Base-by-base conservation (phyloP, 2,888 invertebrate genomes). In the Melanargia galathea region DNA sequence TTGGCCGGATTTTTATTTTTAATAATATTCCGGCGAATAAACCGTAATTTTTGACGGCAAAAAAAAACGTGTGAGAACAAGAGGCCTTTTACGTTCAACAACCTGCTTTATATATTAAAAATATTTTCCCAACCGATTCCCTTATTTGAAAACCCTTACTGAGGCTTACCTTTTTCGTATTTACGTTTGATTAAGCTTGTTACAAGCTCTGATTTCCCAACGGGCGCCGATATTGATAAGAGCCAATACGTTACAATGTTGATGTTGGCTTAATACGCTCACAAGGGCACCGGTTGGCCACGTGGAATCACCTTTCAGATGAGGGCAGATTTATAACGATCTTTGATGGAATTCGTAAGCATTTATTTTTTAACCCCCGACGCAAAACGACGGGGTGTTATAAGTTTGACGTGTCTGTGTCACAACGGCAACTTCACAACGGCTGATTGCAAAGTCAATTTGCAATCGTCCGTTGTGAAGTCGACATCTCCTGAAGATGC, bases 161-260 rank as follows among this genome's bases (percentile, higher is more conserved):
- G 22, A 18, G 45, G 45, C 11, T 13, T 54, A 64, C 62, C 55
- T 60, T 60, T 61, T 57, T 59, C 58, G 51, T 67, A 63, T 66
- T 66, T 66, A 63, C 64, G 63, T 64, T 62, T 71, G 65, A 70
- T 71, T 66, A 67, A 63, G 59, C 57, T 65, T 67, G 64, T 70
- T 61, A 63, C 56, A 40, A 45, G 54, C 54, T 60, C 26, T 70
- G 70, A 72, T 73, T 73, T 73, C 73, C 71, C 73, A n/a, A n/a
- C 24, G 69, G 65, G 71, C 38, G 48, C 43, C 54, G 63, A 55
- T 67, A 67, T 70, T 66, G 68, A 63, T 68, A 71, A 69, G 65
- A 63, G 57, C 60, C 60, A 61, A 57, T 55, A 38, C 35, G 43
- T 56, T 35, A 59, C 65, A 64, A 55, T 63, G 57, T 69, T 64